A percentile compares a stretch with the other conserved stretches of the same genome.
These are phyloP conservation scores for Halictus rubicundus DNA, from an alignment of 1,140 invertebrate species.

Conservation along the genomic window DNA sequence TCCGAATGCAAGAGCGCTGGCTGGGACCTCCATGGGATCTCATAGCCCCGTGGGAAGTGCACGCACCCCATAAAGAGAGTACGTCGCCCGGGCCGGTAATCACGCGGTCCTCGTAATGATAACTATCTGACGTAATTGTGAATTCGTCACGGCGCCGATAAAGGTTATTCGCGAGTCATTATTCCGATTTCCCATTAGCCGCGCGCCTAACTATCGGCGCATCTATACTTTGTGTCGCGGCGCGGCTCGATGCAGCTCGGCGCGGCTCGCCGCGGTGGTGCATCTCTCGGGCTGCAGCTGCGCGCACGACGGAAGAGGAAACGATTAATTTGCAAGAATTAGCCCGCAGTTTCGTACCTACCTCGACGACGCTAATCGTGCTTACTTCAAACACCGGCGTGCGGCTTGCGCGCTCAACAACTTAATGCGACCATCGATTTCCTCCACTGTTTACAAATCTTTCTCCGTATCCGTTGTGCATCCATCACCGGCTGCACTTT, in stretches of 20 bases:
- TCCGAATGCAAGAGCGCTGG: no score
- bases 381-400: conserved; percentile 13
- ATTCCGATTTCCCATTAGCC: conserved; percentile 74
- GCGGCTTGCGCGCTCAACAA: not conserved
- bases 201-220: conserved; percentile 45
- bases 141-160: conserved; percentile 77
- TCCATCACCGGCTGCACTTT: not conserved
- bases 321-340: conserved; percentile 57
- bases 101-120: conserved; percentile 72
- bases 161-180: conserved; percentile 77
- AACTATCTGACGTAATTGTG: conserved; percentile 77
- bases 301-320: conserved; percentile 52
- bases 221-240: conserved; percentile 44
- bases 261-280: no score
- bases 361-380: conserved; percentile 28
- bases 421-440: conserved; percentile 25
- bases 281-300: no score
- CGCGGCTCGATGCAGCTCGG: not conserved
- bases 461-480: not conserved
- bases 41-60: conserved; percentile 69
- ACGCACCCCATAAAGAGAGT: conserved; percentile 54
- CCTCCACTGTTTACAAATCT: not conserved
- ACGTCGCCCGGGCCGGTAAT: conserved; percentile 57
- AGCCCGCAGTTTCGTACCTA: conserved; percentile 36
- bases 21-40: not conserved